Base-by-base conservation (phyloP, 2,888 invertebrate species). In the Parnassius orleans region DNA sequence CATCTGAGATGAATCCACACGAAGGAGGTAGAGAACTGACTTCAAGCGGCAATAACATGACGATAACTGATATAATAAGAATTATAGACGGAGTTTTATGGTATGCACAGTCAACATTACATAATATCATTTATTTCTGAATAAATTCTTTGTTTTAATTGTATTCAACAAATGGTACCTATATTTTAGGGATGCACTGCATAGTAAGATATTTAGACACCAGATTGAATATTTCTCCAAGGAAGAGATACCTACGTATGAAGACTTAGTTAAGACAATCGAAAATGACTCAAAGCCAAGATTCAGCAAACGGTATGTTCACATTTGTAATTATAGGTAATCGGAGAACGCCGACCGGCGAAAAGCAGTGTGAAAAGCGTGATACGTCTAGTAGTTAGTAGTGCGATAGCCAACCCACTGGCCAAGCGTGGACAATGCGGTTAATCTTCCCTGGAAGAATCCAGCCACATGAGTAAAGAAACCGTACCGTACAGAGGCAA, bases 61-160 rank as follows among this genome's bases (percentile, higher is more conserved):
- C 81, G 2, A 72, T 80, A 54, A 58, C 66, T 0, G 90, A 90
- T 61, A 77, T 90, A 9, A 77, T 89, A 41, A 73, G 84, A 63
- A 79, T 89, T 44, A 86, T 90, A 44, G 90, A 90, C 60, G 84
- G 85, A 12, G 85, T 90, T 65, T 68, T 91, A 47, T 91, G 90
- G 90, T 89, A 79, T 62, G 74, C 51, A 59, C 53, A 41, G 12
- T 14, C 10, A 44, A 52, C 50, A 14, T 42, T 24, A 42, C 48
- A 14, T 12, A 24, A 41, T 33, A 33, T 33, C 33, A 33, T 33
- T 33, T 1, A 33, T 33, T 33, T 33, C 33, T 33, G 5, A 33
- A 33, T 33, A 33, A 33, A 33, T 33, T 33, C 5, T 5, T 24
- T 33, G 33, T 7, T 33, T 33, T 5, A 33, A 33, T 33, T 33